Percentiles rank a stretch among this genome's conserved stretches.
phyloP scores from a whole-genome alignment of 1,140 invertebrate genomes.

The Tetragnatha versicolor region DNA sequence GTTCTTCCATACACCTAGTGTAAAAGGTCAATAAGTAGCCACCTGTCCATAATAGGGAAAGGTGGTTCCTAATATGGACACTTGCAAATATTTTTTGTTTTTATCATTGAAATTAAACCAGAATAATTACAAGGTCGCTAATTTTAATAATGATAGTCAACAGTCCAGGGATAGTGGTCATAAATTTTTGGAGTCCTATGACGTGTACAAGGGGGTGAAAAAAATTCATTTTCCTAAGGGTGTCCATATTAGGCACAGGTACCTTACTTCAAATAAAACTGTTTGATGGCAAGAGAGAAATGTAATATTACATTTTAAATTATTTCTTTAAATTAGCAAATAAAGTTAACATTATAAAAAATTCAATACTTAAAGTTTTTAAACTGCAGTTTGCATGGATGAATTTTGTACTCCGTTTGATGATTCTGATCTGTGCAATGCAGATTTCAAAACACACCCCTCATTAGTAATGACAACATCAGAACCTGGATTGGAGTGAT shows the following conservation, averaged over 20 bases:
- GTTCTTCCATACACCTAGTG: too few species aligned
- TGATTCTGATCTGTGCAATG: slow-evolving; percentile 37
- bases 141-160: too few species aligned
- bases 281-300: not conserved
- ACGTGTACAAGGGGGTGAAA: too few species aligned
- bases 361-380: not conserved
- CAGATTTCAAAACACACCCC: slow-evolving; percentile 31
- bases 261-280: not conserved
- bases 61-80: not conserved
- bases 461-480: slow-evolving; percentile 45
- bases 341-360: not conserved
- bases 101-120: too few species aligned
- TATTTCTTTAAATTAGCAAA: not conserved
- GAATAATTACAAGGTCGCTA: too few species aligned
- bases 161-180: too few species aligned
- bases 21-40: too few species aligned
- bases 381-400: slow-evolving; percentile 48
- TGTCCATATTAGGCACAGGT: too few species aligned
- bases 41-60: not conserved
- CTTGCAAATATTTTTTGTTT: too few species aligned
- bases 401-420: slow-evolving; percentile 49
- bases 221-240: too few species aligned
- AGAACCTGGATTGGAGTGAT: slow-evolving; percentile 18
- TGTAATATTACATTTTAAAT: not conserved
- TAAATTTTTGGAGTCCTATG: too few species aligned